Evolutionary conservation across 1,140 invertebrate genomes (phyloP).

Genomic region (Drosophila biarmipes): DNA sequence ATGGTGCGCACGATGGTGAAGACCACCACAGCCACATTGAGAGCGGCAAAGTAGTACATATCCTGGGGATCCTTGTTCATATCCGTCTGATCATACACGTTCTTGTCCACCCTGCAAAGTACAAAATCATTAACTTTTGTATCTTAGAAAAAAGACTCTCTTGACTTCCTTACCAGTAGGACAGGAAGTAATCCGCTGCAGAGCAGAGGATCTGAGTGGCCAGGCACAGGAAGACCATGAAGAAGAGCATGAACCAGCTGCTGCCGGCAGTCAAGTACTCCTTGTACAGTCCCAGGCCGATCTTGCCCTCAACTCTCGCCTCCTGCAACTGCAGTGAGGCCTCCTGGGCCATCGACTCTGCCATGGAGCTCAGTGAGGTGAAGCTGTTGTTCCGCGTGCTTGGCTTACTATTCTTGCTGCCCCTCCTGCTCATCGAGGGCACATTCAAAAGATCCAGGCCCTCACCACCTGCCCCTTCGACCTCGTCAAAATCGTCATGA

Average conservation of each 20-base stretch:
- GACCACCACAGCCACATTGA: constrained; percentile 60
- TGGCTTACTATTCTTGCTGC: constrained; percentile 41
- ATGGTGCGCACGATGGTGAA: constrained; percentile 47
- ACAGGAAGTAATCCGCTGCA: constrained; percentile 50
- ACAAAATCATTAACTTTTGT: background rate
- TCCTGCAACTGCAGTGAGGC: constrained; percentile 42
- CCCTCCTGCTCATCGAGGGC: constrained; percentile 53
- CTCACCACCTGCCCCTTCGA: constrained; percentile 42
- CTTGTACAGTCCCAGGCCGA: constrained; percentile 54
- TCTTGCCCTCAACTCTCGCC: constrained; percentile 61
- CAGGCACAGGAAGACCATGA: constrained; percentile 63
- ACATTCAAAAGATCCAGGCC: constrained; percentile 48
- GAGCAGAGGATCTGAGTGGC: constrained; percentile 62
- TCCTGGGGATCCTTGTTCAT: constrained; percentile 28
- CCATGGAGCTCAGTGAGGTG: constrained; percentile 57
- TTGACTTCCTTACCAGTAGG: constrained; percentile 52
- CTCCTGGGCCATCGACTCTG: constrained; percentile 56
- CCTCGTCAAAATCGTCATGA: constrained; percentile 37
- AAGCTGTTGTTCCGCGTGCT: constrained; percentile 56
- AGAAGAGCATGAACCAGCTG: constrained; percentile 48
- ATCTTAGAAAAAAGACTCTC: background rate
- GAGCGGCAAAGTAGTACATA: constrained; percentile 53
- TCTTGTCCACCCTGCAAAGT: constrained; percentile 52
- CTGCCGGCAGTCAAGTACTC: constrained; percentile 67
- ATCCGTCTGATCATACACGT: constrained; percentile 13